These are phyloP conservation scores for Apoderus coryli DNA, from an alignment of 2,888 invertebrate species.

Conservation along the genomic window DNA sequence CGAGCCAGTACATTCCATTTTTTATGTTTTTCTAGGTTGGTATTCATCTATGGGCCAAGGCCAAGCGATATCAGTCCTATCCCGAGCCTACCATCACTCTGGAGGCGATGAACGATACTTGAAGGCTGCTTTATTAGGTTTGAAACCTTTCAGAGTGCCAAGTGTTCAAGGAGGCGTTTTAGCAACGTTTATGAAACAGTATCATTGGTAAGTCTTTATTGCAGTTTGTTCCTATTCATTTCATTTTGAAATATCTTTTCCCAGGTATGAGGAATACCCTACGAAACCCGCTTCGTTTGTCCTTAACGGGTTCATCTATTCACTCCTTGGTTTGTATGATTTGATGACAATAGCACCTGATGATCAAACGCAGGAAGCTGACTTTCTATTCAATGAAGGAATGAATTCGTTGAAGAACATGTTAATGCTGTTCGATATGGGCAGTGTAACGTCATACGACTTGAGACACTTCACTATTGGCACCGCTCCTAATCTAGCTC, in stretches of 20 bases:
- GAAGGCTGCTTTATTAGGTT: constrained; percentile 64
- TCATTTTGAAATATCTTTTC: no score
- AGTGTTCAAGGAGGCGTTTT: constrained; percentile 69
- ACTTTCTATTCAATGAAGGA: constrained; percentile 66
- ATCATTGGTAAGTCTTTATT: no score
- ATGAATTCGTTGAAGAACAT: constrained; percentile 76
- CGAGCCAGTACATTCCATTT: no score
- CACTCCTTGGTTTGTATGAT: constrained; percentile 90
- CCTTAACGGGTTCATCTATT: constrained; percentile 96
- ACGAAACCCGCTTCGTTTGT: constrained; percentile 90
- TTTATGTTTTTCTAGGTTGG: constrained; percentile 35
- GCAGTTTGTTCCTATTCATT: no score
- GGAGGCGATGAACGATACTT: constrained; percentile 62
- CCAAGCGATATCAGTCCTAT: constrained; percentile 87
- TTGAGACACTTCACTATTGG: constrained; percentile 83
- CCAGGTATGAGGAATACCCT: constrained; percentile 92
- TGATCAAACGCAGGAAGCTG: constrained; percentile 50
- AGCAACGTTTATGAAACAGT: constrained; percentile 72
- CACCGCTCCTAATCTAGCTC: constrained; percentile 82
- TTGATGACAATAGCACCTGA: constrained; percentile 67
- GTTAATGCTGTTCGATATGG: constrained; percentile 85
- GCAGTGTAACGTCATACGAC: constrained; percentile 92
- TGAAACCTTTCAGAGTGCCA: constrained; percentile 61
- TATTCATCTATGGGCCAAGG: constrained; percentile 99
- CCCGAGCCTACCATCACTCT: constrained; percentile 78